Evolutionary conservation across 2,797 vertebrate genomes (phyloP).

Genomic region (Mormyrus proboscirostris): DNA sequence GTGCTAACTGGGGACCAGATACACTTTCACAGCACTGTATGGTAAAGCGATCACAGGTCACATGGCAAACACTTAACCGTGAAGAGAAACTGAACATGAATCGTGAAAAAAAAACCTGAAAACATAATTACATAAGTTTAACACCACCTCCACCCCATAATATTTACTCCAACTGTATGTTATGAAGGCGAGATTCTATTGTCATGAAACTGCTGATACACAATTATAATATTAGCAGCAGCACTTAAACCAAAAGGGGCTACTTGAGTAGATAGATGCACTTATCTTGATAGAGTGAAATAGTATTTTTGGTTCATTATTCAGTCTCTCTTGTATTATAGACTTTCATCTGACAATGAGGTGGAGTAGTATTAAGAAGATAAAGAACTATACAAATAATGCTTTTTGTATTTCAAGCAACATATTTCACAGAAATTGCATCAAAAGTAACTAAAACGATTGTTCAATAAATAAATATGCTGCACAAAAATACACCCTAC

Average conservation of each 20-base stretch:
- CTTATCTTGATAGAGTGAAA: conserved; percentile 26
- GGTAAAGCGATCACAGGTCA: background rate
- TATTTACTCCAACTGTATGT: conserved; percentile 61
- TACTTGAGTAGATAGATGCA: conserved; percentile 64
- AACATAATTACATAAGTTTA: background rate
- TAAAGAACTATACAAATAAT: conserved; percentile 70
- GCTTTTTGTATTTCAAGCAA: background rate
- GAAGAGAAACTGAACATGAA: background rate
- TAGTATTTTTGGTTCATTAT: background rate
- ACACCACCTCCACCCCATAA: background rate
- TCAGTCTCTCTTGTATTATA: background rate
- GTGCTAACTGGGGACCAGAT: background rate
- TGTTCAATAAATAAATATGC: background rate
- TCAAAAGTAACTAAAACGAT: background rate
- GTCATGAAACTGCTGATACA: conserved; percentile 62
- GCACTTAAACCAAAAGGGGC: conserved; percentile 70
- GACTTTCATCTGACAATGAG: conserved; percentile 7
- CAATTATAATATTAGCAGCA: conserved; percentile 62
- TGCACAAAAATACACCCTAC: background rate
- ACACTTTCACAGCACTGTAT: background rate
- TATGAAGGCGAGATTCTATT: conserved; percentile 67
- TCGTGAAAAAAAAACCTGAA: background rate
- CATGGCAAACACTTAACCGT: background rate
- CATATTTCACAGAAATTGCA: conserved; percentile 4
- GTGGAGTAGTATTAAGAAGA: background rate